Percentiles rank a stretch among this genome's conserved stretches.
Conservation (phyloP, 1,140 invertebrate species). For the Glossosoma conforme region DNA sequence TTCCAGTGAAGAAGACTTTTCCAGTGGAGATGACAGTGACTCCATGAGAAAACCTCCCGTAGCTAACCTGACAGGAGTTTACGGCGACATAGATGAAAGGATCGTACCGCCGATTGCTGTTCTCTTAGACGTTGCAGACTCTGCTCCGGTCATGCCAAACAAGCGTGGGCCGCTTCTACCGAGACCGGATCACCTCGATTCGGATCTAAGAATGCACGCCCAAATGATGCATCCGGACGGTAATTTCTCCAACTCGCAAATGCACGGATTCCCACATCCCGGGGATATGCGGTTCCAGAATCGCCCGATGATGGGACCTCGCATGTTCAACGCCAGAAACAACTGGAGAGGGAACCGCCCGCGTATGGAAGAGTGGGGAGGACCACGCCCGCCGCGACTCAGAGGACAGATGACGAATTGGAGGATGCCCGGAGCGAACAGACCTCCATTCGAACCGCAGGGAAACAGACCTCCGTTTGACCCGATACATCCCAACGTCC, state of each 20-base stretch:
- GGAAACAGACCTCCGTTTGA: slow-evolving; percentile 37
- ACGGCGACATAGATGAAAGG: slow-evolving; percentile 51
- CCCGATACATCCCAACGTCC: too few relatives aligned
- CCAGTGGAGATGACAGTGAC: slow-evolving; percentile 20
- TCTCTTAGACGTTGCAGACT: too few relatives aligned
- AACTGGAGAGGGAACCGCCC: slow-evolving; percentile 19
- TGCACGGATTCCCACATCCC: too few relatives aligned
- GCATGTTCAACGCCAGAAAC: slow-evolving; percentile 14
- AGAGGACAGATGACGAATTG: slow-evolving; percentile 25
- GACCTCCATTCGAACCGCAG: slow-evolving; percentile 23
- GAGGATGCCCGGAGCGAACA: background rate
- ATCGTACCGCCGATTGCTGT: slow-evolving; percentile 21
- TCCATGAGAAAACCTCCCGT: background rate
- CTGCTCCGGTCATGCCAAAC: too few relatives aligned
- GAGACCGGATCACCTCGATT: slow-evolving; percentile 19
- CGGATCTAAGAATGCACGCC: slow-evolving; percentile 19
- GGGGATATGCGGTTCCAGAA: slow-evolving; percentile 13
- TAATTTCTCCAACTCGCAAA: background rate
- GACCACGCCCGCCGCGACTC: background rate
- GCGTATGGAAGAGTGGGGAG: slow-evolving; percentile 4
- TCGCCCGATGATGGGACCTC: slow-evolving; percentile 1
- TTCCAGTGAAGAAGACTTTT: slow-evolving; percentile 45
- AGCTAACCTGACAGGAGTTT: slow-evolving; percentile 35
- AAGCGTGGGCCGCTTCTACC: slow-evolving; percentile 20
- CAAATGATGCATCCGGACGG: background rate